Evolutionary conservation across 2,113 vertebrate species (phyloP).

Genomic region (Oryzias melastigma): DNA sequence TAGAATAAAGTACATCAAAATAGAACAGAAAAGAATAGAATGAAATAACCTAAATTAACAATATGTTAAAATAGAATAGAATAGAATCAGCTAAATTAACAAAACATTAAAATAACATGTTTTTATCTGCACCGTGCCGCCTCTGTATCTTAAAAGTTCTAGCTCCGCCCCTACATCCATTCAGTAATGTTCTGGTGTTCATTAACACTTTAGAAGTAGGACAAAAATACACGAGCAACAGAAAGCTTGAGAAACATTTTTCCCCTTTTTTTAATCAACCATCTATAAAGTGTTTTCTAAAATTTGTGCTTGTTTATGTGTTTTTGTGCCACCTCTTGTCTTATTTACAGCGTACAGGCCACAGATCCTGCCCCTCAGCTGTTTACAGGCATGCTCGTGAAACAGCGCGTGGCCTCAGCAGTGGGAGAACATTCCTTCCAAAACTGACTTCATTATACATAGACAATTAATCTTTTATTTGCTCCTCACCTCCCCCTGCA

Average conservation of each 20-base stretch:
- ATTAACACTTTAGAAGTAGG: too few relatives aligned
- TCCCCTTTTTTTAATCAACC: not conserved
- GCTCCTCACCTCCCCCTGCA: slow-evolving; percentile 52
- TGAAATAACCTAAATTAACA: too few relatives aligned
- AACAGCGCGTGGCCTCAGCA: not conserved
- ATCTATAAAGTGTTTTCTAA: not conserved
- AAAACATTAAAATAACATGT: too few relatives aligned
- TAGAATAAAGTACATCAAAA: too few relatives aligned
- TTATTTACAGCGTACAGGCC: not conserved
- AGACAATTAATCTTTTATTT: slow-evolving; percentile 72
- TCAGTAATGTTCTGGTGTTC: too few relatives aligned
- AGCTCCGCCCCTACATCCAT: too few relatives aligned
- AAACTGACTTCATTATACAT: slow-evolving; percentile 50
- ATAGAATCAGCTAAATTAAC: too few relatives aligned
- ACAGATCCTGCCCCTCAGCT: not conserved
- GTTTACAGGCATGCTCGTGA: not conserved
- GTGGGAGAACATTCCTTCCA: slow-evolving; percentile 18
- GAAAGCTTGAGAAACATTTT: not conserved
- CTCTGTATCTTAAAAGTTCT: too few relatives aligned
- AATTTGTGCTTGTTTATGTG: not conserved
- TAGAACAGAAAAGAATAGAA: too few relatives aligned
- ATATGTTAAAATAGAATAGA: too few relatives aligned
- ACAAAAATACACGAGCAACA: too few relatives aligned
- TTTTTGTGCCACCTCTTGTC: not conserved
- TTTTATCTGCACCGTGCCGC: too few relatives aligned